A percentile compares a stretch with the other conserved stretches of the same genome.
Evolutionary conservation across 2,888 invertebrate species (phyloP).

Genomic region (Elaeidobius kamerunicus): DNA sequence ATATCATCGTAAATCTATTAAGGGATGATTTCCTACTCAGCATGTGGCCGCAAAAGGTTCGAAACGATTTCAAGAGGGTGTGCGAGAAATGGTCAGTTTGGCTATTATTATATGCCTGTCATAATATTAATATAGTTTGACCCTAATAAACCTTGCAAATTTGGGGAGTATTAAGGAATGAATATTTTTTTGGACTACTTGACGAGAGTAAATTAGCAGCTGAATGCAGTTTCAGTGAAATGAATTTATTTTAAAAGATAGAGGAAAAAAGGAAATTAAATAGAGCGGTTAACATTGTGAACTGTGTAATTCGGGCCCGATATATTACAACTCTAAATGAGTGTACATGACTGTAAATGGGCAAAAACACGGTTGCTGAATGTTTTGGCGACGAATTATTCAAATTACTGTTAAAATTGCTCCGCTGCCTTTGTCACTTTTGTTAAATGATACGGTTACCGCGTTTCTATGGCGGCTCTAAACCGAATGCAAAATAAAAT

Average conservation of each 20-base stretch:
- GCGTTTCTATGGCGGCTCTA: slow-evolving; percentile 10
- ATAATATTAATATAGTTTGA: too few species aligned
- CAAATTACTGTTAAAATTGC: slow-evolving; percentile 32
- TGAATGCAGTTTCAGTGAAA: too few species aligned
- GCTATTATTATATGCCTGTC: too few species aligned
- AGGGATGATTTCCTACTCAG: slow-evolving; percentile 17
- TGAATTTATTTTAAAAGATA: too few species aligned
- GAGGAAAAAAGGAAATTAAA: too few species aligned
- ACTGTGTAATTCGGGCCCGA: slow-evolving; percentile 21
- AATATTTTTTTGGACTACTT: too few species aligned
- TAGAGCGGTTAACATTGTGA: slow-evolving; percentile 16
- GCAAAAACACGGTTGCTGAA: slow-evolving; percentile 29
- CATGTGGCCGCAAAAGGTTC: slow-evolving; percentile 18
- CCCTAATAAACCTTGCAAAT: too few species aligned
- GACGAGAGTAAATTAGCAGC: too few species aligned
- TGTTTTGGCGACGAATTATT: slow-evolving; percentile 29
- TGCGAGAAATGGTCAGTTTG: too few species aligned
- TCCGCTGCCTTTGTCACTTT: slow-evolving; percentile 31
- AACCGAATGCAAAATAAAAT: too few species aligned
- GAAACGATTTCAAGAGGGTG: too few species aligned
- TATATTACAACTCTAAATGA: slow-evolving; percentile 28
- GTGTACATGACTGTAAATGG: slow-evolving; percentile 31
- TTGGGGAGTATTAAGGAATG: too few species aligned
- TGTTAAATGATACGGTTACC: slow-evolving; percentile 28
- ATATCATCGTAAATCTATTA: slow-evolving; percentile 7